These are phyloP conservation scores for Toxonevra muliebris DNA, from an alignment of 2,888 invertebrate species.

Conservation along the genomic window DNA sequence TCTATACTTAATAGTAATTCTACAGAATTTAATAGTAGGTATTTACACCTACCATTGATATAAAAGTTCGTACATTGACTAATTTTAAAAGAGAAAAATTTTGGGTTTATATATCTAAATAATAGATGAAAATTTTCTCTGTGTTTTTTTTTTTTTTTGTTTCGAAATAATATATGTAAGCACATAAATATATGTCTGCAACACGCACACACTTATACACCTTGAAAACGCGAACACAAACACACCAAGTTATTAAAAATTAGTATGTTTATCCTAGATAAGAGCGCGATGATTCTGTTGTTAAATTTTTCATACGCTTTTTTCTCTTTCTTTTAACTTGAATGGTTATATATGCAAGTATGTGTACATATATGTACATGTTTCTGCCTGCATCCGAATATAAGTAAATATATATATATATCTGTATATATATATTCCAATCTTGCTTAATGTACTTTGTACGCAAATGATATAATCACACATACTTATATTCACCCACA, in stretches of 20 bases:
- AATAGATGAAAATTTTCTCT: too few relatives aligned
- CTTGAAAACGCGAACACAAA: too few relatives aligned
- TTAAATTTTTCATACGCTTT: too few relatives aligned
- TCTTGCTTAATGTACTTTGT: conserved; percentile 5
- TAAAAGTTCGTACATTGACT: too few relatives aligned
- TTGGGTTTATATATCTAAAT: too few relatives aligned
- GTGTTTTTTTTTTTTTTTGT: too few relatives aligned
- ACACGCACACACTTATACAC: not conserved
- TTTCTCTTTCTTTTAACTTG: not conserved
- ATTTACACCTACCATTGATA: too few relatives aligned
- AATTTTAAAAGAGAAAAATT: too few relatives aligned
- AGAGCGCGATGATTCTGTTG: not conserved
- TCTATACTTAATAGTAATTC: too few relatives aligned
- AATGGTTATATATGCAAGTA: not conserved
- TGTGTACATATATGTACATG: not conserved
- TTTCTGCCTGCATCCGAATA: not conserved
- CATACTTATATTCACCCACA: conserved; percentile 5
- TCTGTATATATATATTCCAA: conserved; percentile 5
- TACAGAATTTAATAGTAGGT: too few relatives aligned
- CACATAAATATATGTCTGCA: not conserved
- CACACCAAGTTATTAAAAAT: conserved; percentile 26
- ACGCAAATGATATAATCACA: conserved; percentile 5
- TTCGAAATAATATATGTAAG: too few relatives aligned
- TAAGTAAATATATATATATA: conserved; percentile 6
- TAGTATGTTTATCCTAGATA: conserved; percentile 32